A percentile compares a stretch with the other conserved stretches of the same genome.
Conservation (phyloP, 2,888 invertebrate species). For the Scaeva pyrastri region DNA sequence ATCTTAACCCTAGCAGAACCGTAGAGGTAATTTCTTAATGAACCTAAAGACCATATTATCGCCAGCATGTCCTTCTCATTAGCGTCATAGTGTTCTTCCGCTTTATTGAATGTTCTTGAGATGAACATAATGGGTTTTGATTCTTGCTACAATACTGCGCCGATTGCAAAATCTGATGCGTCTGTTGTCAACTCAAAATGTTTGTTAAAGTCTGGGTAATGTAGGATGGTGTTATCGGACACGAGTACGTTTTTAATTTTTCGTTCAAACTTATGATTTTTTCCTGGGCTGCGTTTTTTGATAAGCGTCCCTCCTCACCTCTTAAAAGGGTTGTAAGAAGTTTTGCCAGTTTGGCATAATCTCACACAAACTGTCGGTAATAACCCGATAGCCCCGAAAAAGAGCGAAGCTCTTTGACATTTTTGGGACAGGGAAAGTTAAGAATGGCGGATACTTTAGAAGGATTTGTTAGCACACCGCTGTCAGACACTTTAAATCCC, state of each 20-base stretch:
- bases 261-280: conserved; percentile 1
- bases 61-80: conserved; percentile 59
- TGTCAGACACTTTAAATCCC: no score
- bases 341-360: conserved; percentile 3
- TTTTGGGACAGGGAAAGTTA: no score
- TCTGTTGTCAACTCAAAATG: no score
- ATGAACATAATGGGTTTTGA: conserved; percentile 57
- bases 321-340: no score
- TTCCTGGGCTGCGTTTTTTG: conserved; percentile 9
- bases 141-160: conserved; percentile 77
- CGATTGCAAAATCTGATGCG: conserved; percentile 75
- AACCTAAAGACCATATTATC: no score
- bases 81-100: conserved; percentile 49
- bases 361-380: background rate
- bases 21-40: no score
- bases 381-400: background rate
- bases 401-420: no score
- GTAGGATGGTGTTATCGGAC: conserved; percentile 20
- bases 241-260: conserved; percentile 34
- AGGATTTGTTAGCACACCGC: no score
- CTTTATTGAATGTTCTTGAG: conserved; percentile 49
- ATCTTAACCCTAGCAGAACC: no score
- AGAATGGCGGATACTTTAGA: no score
- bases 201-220: conserved; percentile 39
- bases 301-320: conserved; percentile 10